Evolutionary conservation across 2,113 vertebrate species (phyloP), one percentile per base, ranked within the genome.

Genomic region (Paedocypris sp.): DNA sequence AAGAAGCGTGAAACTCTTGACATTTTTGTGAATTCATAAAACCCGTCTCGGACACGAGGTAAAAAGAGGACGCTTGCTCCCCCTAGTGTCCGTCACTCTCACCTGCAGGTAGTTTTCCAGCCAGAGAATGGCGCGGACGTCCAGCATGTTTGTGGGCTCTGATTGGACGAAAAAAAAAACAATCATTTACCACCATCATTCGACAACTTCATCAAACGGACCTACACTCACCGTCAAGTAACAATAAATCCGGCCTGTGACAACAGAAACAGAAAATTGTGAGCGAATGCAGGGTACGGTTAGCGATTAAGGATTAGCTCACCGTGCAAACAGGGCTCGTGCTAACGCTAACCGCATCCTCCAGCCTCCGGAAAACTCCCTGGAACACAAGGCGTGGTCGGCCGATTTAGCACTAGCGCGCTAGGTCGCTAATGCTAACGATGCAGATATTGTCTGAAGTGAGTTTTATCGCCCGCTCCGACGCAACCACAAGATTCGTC

Each of bases 131-230:
- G 95, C 95, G 73, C 88, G 83, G 66, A 98, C 87, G 0, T 99
- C 95, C 87, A 99, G 77, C 95, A 97, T 98, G 86, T 98, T 99
- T 1, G 94, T 99, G 18, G 94, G 95, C 76, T 99, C 94, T 99
- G 76, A 19, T 1, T 25, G 63, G 69, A 32, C 76, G 46, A 20
- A 18, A 20, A 2, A 23, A 18, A 52, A 43, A 7, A 6, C 4
- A 62, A 0, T 3, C 12, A 3, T 6, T n/a, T 6, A 31, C 7
- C 12, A 4, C 9, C 8, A 20, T n/a, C 20, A 15, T 19, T 12
- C 2, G 9, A 12, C 16, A 33, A 2, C 12, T 41, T 16, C 7
- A 7, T 11, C n/a, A n/a, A n/a, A n/a, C n/a, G n/a, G n/a, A n/a
- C 3, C n/a, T 74, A 35, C 3, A 88, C 92, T 97, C 81, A 98